Evolutionary conservation across 1,140 invertebrate genomes (phyloP), one percentile per base, ranked within the genome.

Genomic region (Lithobius niger): DNA sequence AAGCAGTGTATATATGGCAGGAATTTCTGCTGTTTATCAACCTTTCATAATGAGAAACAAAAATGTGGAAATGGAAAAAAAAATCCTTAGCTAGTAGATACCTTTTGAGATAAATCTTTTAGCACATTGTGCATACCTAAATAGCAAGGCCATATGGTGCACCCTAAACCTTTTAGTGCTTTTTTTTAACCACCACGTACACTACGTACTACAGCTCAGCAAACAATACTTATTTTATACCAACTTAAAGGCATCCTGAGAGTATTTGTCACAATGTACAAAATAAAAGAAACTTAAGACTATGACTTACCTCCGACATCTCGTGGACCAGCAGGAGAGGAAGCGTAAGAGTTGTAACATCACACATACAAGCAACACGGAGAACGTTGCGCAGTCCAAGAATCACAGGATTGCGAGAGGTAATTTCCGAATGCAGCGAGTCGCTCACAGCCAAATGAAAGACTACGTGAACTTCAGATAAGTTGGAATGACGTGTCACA

Each of bases 331-430:
- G 74, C 19, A 99, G 74, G 21, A 97, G 79, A 43, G 96, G 95
- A 61, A 99, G 82, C 3, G 91, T 93, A 24, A 99, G 71, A 6
- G 86, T 94, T 4, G 86, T 90, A 51, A 98, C 82, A 71, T 97
- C 92, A 72, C 93, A 85, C 55, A 85, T 80, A 73, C 91, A 93
- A 10, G 91, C 91, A 44, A 86, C 83, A 74, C 96, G 95, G 54
- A 98, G 73, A 60, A 97, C 91, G 73, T 97, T 97, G 51, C 95
- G 78, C 27, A 98, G 74, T 2, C 91, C 94, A 45, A 97, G 75
- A 58, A 99, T 93, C n/a, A 85, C 88, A 13, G 92, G 86, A 78
- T 98, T 92, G 18, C 94, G 78, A 1, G 93, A 97, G 61, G 91
- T 94, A 26, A 98, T 92, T 65, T 97, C 94, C 73, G 74, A 66